Evolutionary conservation across 2,888 invertebrate species (phyloP).

Genomic region (Teleiodes luculella): DNA sequence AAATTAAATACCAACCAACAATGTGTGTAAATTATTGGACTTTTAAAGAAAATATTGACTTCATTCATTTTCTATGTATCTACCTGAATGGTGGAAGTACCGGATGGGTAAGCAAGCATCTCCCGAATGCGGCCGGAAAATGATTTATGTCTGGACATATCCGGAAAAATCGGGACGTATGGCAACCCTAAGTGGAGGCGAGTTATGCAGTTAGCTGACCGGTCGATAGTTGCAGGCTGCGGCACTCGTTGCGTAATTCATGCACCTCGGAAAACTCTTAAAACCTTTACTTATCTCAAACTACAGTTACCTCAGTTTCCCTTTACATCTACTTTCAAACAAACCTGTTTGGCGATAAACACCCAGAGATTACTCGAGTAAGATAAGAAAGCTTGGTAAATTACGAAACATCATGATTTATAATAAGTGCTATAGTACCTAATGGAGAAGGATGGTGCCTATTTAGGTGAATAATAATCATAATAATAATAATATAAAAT

Average conservation of each 20-base stretch:
- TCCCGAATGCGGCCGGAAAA: too few species aligned
- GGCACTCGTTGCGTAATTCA: constrained; percentile 56
- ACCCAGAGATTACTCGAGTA: constrained; percentile 28
- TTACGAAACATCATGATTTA: not conserved
- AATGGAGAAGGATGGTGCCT: too few species aligned
- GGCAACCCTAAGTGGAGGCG: constrained; percentile 19
- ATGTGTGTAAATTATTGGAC: too few species aligned
- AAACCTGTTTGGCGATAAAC: constrained; percentile 46
- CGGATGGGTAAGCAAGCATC: too few species aligned
- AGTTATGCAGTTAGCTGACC: constrained; percentile 36
- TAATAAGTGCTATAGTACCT: not conserved
- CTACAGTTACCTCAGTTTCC: constrained; percentile 48
- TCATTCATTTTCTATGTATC: too few species aligned
- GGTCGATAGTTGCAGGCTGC: constrained; percentile 59
- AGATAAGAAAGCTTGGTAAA: constrained; percentile 6
- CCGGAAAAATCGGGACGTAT: not conserved
- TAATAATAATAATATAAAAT: too few species aligned
- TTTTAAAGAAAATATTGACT: too few species aligned
- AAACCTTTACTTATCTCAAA: constrained; percentile 44
- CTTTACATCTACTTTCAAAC: constrained; percentile 41
- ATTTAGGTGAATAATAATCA: too few species aligned
- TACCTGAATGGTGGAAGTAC: too few species aligned
- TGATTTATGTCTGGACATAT: not conserved
- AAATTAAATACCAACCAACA: too few species aligned
- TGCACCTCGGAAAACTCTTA: constrained; percentile 37